Percentiles rank a stretch among this genome's conserved stretches.
phyloP scores from a whole-genome alignment of 1,140 invertebrate species.

The roundworm (Caenorhabditis elegans) region DNA sequence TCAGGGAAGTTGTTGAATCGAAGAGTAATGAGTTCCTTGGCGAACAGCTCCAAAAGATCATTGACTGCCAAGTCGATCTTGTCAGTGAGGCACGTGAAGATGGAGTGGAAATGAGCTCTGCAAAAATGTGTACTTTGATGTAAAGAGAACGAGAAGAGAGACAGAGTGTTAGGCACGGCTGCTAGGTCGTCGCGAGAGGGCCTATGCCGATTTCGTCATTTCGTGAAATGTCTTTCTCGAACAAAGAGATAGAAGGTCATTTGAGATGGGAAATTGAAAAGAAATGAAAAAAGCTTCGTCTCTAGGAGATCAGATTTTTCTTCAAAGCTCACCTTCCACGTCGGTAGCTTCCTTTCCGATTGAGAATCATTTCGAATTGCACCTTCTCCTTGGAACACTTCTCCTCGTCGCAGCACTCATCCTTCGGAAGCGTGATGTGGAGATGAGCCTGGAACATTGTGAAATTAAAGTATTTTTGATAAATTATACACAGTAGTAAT shows the following conservation, averaged over 20 bases:
- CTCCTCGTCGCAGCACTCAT: background rate
- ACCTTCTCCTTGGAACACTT: conserved; percentile 3
- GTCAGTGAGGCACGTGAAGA: background rate
- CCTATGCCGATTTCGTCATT: background rate
- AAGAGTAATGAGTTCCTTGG: background rate
- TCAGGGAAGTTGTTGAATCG: conserved; percentile 1
- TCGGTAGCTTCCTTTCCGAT: background rate
- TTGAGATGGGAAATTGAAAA: background rate
- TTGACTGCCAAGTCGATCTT: background rate
- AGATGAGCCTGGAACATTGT: conserved; percentile 2
- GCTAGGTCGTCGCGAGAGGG: background rate
- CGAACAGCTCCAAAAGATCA: background rate
- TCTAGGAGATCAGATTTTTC: too few relatives aligned
- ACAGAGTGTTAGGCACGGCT: background rate
- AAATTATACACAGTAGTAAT: too few relatives aligned
- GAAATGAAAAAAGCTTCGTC: background rate
- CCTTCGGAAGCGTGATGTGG: background rate
- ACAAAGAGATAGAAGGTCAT: background rate
- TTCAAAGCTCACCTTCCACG: background rate
- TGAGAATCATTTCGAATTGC: conserved; percentile 17
- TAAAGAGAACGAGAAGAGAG: background rate
- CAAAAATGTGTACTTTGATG: background rate
- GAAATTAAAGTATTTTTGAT: background rate
- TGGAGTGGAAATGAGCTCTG: background rate
- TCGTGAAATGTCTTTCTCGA: background rate